Evolutionary conservation across 2,888 invertebrate species (phyloP).

Genomic region (Brachylomia viminalis): DNA sequence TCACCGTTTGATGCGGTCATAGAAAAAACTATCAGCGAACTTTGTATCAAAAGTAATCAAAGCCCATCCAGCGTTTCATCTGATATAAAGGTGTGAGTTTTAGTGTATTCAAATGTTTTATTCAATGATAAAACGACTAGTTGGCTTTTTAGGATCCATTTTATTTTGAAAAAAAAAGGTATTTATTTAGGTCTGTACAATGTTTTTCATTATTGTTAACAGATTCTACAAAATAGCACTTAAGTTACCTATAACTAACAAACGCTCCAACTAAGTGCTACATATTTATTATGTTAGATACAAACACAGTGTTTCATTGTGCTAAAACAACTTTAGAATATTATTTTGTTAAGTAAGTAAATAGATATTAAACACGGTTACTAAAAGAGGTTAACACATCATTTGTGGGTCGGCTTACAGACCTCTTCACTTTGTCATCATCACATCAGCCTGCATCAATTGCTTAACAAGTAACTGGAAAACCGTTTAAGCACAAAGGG

Average conservation of each 20-base stretch:
- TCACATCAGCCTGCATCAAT: not conserved
- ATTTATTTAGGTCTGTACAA: conserved; percentile 1
- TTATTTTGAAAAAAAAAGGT: conserved; percentile 7
- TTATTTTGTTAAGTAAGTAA: conserved; percentile 6
- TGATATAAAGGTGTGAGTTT: conserved; percentile 16
- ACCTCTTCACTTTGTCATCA: not conserved
- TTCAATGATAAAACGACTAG: not conserved
- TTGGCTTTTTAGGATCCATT: conserved; percentile 1
- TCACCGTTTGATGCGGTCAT: not conserved
- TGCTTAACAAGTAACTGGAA: not conserved
- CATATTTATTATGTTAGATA: conserved; percentile 23
- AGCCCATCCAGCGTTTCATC: conserved; percentile 7
- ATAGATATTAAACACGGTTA: not conserved
- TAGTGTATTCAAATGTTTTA: not conserved
- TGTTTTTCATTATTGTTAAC: conserved; percentile 17
- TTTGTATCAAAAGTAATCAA: conserved; percentile 22
- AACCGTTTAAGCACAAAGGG: not conserved
- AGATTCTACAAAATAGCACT: not conserved
- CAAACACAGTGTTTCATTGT: not conserved
- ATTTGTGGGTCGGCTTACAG: not conserved
- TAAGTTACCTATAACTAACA: conserved; percentile 35
- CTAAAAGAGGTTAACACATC: conserved; percentile 32
- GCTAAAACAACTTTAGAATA: conserved; percentile 18
- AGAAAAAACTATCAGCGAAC: conserved; percentile 5
- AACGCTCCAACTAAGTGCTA: not conserved